phyloP scores from a whole-genome alignment of 2,888 invertebrate genomes.

The Mesodorylaimus sp. region DNA sequence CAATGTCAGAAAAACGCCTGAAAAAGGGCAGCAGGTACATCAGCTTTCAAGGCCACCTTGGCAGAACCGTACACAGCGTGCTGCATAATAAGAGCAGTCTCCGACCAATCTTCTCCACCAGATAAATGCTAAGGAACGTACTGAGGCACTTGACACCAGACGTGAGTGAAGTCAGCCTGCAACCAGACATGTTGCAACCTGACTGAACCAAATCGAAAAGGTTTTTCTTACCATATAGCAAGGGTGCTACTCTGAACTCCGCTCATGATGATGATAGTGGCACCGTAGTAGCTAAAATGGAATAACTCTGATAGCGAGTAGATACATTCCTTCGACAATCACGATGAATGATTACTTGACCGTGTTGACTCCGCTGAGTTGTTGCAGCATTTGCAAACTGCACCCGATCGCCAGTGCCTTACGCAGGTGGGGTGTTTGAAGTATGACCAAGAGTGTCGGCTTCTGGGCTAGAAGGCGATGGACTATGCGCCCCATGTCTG shows the following conservation, averaged over 20 bases:
- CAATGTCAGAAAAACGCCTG: too few species aligned
- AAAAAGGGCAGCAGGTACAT: too few species aligned
- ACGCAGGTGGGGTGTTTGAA: not conserved
- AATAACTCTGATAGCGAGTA: too few species aligned
- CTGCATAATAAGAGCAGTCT: constrained; percentile 27
- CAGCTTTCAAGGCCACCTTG: too few species aligned
- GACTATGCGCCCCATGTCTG: too few species aligned
- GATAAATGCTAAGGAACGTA: constrained; percentile 29
- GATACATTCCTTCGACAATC: too few species aligned
- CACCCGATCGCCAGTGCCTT: constrained; percentile 35
- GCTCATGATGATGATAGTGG: constrained; percentile 32
- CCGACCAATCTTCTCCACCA: constrained; percentile 32
- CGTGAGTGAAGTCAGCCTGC: constrained; percentile 28
- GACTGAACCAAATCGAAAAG: too few species aligned
- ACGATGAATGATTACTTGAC: too few species aligned
- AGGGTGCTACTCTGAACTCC: constrained; percentile 27
- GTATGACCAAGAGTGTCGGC: not conserved
- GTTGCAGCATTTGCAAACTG: constrained; percentile 36
- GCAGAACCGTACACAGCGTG: constrained; percentile 23
- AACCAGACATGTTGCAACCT: too few species aligned
- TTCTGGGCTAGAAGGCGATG: too few species aligned
- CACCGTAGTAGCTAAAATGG: constrained; percentile 33
- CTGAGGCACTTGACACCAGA: constrained; percentile 30
- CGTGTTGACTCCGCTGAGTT: constrained; percentile 38
- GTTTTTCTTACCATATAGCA: constrained; percentile 33